Evolutionary conservation across 2,797 vertebrate genomes (phyloP).

Genomic region (Artibeus lituratus): DNA sequence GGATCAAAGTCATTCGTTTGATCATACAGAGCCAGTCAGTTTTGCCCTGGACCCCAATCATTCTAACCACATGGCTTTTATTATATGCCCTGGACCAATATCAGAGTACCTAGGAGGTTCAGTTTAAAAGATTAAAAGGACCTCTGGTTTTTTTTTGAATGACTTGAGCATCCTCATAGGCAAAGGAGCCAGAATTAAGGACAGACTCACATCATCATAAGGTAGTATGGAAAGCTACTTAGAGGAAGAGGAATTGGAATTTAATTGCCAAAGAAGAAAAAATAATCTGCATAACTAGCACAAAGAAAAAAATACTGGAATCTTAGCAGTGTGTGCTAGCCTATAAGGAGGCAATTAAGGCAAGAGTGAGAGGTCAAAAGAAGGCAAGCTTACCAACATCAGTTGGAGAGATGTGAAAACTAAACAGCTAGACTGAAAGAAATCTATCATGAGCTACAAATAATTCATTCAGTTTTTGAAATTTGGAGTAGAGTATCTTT

Average conservation of each 20-base stretch:
- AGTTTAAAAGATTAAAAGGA: neutral
- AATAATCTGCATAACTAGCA: neutral
- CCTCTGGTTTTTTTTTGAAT: neutral
- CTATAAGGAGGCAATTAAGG: neutral
- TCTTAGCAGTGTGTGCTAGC: neutral
- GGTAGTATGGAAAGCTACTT: neutral
- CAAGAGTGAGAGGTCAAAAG: neutral
- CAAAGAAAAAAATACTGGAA: neutral
- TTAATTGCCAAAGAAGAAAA: conserved; percentile 4
- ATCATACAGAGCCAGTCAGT: neutral
- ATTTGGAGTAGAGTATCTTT: neutral
- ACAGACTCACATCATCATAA: neutral
- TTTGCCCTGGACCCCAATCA: neutral
- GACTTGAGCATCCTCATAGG: neutral
- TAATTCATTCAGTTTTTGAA: neutral
- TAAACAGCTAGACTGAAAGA: neutral
- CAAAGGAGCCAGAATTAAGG: neutral
- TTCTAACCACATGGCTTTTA: neutral
- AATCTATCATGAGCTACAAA: neutral
- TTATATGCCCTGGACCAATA: neutral
- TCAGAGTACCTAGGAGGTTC: neutral
- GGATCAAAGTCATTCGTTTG: neutral
- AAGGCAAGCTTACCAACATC: neutral
- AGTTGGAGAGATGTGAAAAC: neutral
- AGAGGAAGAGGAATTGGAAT: neutral